A percentile compares a stretch with the other conserved stretches of the same genome.
These are phyloP conservation scores for Drosophila hawaiiensis DNA, from an alignment of 2,888 invertebrate genomes.

Conservation along the genomic window DNA sequence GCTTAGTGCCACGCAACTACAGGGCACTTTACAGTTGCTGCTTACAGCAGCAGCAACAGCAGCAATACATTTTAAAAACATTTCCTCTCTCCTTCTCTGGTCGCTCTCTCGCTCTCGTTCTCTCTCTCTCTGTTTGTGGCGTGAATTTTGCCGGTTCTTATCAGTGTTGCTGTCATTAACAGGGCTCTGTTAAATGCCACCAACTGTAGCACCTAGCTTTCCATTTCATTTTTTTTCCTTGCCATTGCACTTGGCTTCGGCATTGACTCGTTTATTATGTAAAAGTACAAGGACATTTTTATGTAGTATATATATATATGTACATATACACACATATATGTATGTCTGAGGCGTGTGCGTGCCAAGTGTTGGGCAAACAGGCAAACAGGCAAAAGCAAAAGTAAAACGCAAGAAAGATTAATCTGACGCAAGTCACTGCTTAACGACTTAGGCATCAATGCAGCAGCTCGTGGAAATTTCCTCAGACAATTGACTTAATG, in stretches of 20 bases:
- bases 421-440: slow-evolving; percentile 41
- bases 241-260: slow-evolving; percentile 53
- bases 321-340: too few species aligned
- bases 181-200: slow-evolving; percentile 49
- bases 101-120: slow-evolving; percentile 14
- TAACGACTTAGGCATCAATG: slow-evolving; percentile 44
- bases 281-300: slow-evolving; percentile 78
- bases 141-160: slow-evolving; percentile 70
- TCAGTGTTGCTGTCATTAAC: slow-evolving; percentile 56
- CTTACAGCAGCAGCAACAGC: slow-evolving; percentile 39
- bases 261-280: slow-evolving; percentile 74
- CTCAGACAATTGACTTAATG: slow-evolving; percentile 58
- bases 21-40: slow-evolving; percentile 60
- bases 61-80: slow-evolving; percentile 3
- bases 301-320: slow-evolving; percentile 32
- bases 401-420: slow-evolving; percentile 15
- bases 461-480: slow-evolving; percentile 10
- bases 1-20: slow-evolving; percentile 58
- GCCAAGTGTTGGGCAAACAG: slow-evolving; percentile 70
- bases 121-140: not conserved
- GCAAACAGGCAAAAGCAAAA: slow-evolving; percentile 54
- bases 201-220: slow-evolving; percentile 21
- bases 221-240: slow-evolving; percentile 25
- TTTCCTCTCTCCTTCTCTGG: not conserved
- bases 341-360: slow-evolving; percentile 55